Base-by-base conservation (phyloP, 2,888 invertebrate genomes). In the Epinotia bilunana region DNA sequence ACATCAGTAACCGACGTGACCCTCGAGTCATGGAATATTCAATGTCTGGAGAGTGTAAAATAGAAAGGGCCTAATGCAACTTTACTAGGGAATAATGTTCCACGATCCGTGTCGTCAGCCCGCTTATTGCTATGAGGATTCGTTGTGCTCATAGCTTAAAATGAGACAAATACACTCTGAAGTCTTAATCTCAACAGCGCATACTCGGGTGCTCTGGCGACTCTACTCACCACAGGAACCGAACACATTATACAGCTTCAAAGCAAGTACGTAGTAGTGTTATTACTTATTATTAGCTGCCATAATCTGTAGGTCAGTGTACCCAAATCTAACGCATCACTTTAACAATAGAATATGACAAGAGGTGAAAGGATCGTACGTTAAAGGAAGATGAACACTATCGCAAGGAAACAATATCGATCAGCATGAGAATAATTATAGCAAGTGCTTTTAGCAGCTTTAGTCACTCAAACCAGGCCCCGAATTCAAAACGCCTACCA, bases 1-100 rank as follows among this genome's bases (percentile, higher is more conserved):
- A 67, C 67, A 67, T 9, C 33, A 18, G 65, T 13, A 64, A 20
- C 20, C 20, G 20, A 39, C 67, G 67, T 67, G 39, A 67, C 33
- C 33, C 55, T 55, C 7, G 18, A 57, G 33, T 33, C 55, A 28
- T 55, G 39, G 67, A 55, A 67, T 67, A 67, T 67, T 55, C 55
- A 67, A 7, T 13, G 39, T 67, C 33, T 39, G 12, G 55, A 39
- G 55, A 12, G 18, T 11, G 33, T 55, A 16, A n/a, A 18, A 33
- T 12, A 18, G n/a, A n/a, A n/a, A n/a, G 7, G 20, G 55, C 55
- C n/a, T 55, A n/a, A 58, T 13, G 5, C 1, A 12, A n/a, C 28
- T 61, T 55, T 55, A 53, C n/a, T 3, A 39, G 9, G 39, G 9
- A 7, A 9, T 39, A 39, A 39, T 39, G 39, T 39, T 9, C 39